Evolutionary conservation across 2,113 vertebrate genomes (phyloP).

Genomic region (Burhinus bistriatus): DNA sequence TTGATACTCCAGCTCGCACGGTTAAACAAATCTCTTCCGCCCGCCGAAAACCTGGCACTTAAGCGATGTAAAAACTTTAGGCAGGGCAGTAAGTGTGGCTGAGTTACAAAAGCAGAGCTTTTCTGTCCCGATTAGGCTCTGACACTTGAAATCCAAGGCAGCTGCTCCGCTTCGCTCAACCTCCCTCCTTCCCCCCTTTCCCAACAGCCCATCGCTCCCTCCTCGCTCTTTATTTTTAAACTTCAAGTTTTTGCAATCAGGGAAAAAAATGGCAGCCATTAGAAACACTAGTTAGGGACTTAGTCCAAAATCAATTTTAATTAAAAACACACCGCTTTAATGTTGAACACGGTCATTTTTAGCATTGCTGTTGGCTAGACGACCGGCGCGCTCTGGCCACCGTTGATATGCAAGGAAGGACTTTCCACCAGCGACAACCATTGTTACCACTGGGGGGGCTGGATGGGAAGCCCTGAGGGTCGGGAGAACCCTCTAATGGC

Average conservation of each 20-base stretch:
- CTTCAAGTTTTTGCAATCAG: slow-evolving; percentile 32
- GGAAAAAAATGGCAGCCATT: slow-evolving; percentile 42
- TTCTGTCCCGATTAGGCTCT: background rate
- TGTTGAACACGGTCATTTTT: slow-evolving; percentile 35
- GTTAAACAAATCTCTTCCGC: background rate
- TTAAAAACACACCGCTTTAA: slow-evolving; percentile 58
- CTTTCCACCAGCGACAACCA: background rate
- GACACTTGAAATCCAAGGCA: slow-evolving; percentile 3
- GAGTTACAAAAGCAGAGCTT: background rate
- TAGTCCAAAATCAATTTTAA: slow-evolving; percentile 76
- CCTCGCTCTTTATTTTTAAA: background rate
- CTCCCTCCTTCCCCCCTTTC: background rate
- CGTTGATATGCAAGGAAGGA: background rate
- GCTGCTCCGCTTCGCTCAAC: background rate
- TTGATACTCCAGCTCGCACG: background rate
- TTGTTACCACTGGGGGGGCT: background rate
- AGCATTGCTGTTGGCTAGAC: slow-evolving; percentile 5
- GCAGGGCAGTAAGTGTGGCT: background rate
- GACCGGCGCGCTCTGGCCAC: background rate
- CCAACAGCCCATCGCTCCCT: background rate
- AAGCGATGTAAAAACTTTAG: background rate
- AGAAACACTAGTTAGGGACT: slow-evolving; percentile 59
- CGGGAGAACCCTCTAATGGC: background rate
- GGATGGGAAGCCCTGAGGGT: background rate
- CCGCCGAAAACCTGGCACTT: background rate